Evolutionary conservation across 2,797 vertebrate genomes (phyloP), one percentile per base, ranked within the genome.

Genomic region (Gypaetus barbatus): DNA sequence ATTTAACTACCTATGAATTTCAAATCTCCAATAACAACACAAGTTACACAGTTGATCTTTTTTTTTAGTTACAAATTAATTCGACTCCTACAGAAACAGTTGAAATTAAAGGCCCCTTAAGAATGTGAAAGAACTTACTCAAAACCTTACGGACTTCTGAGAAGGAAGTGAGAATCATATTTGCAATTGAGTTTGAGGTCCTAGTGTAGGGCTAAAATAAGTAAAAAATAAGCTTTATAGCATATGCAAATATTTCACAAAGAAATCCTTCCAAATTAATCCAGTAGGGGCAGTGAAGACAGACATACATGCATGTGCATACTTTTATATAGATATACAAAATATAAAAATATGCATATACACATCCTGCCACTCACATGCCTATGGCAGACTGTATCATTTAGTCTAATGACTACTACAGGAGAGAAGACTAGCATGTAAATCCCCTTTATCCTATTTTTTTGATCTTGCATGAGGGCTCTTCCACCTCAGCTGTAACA

Each of bases 1-100:
- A 85, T 86, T 79, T 85, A 74, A 95, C 56, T 70, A 63, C 43
- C 66, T 93, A 70, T 88, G 76, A 93, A 89, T 89, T 87, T 85
- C 64, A 71, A 49, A 69, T 85, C 65, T 84, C n/a, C 69, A 86
- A 66, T 19, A 86, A 81, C 57, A 89, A 86, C 58, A 37, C 31
- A 54, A 88, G 28, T 54, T 84, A 56, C 28, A 39, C 3, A 57
- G 58, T 30, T 81, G 39, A 71, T 28, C 6, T 13, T 41, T 22
- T n/a, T 83, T 52, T 30, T 49, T 37, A 35, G 43, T 63, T 48
- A 68, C n/a, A 63, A 77, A 90, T 68, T 63, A 71, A 44, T 57
- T 71, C 76, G 60, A 52, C 9, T 73, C 44, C 25, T 84, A 56
- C 31, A 80, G 37, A 84, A 90, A 51, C 14, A n/a, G 13, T 8